Conservation (phyloP, 2,113 vertebrate species). For the Tetrao urogallus region DNA sequence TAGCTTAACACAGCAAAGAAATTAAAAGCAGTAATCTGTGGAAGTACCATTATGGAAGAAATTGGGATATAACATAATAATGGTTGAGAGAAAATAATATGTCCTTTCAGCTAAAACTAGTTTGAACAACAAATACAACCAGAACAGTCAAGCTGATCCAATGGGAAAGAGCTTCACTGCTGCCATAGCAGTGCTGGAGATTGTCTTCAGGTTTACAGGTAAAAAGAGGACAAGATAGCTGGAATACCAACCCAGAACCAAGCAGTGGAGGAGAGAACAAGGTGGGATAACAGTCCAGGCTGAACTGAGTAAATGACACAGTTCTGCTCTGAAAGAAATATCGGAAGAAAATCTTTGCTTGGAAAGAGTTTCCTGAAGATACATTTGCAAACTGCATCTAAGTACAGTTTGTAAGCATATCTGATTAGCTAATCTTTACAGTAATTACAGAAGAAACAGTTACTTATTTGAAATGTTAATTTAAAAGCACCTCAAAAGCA, state of each 20-base stretch:
- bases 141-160: neutral
- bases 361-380: neutral
- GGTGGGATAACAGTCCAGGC: neutral
- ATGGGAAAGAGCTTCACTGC: neutral
- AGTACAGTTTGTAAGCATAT: neutral
- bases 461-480: constrained; percentile 3
- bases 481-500: neutral
- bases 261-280: neutral
- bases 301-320: neutral
- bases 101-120: neutral
- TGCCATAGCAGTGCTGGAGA: neutral
- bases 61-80: neutral
- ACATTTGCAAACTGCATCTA: neutral
- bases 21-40: neutral
- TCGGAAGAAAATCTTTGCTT: neutral
- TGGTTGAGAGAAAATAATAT: neutral
- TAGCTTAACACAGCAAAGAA: neutral
- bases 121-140: neutral
- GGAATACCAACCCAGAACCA: rapidly evolving
- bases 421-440: neutral
- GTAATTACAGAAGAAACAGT: neutral
- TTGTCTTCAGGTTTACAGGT: neutral
- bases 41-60: neutral
- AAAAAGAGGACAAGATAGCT: neutral
- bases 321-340: neutral